Percentiles rank a stretch among this genome's conserved stretches.
phyloP scores from a whole-genome alignment of 2,797 vertebrate genomes.

The Fratercula arctica region DNA sequence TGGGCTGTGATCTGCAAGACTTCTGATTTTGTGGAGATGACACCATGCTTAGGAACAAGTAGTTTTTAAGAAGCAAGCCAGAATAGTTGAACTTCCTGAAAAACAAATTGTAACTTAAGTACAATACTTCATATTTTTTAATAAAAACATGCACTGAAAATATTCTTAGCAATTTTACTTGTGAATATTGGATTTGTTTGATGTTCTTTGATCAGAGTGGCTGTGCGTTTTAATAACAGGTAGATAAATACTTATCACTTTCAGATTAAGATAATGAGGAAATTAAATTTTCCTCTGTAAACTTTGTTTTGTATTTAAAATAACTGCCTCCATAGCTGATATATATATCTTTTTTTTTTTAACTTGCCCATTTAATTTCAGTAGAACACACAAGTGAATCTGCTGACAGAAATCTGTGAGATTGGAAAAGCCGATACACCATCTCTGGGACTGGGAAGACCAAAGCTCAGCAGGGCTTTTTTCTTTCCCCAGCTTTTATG shows the following conservation, averaged over 20 bases:
- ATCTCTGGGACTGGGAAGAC: accelerated
- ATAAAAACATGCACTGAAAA: neutral
- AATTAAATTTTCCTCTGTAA: conserved; percentile 19
- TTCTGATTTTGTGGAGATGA: neutral
- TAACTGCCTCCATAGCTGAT: neutral
- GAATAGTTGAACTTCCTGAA: neutral
- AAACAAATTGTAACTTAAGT: neutral
- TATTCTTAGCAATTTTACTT: neutral
- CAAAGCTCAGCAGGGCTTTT: neutral
- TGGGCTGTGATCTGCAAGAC: neutral
- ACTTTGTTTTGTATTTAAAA: conserved; percentile 14
- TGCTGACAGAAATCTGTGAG: neutral
- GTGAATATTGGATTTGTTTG: neutral
- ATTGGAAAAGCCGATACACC: neutral
- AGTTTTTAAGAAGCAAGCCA: neutral
- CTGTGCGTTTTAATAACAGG: conserved; percentile 16
- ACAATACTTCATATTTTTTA: neutral
- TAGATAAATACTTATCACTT: neutral
- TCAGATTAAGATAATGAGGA: conserved; percentile 25
- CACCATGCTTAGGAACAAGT: neutral
- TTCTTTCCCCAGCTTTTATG: neutral
- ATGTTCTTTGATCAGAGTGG: neutral
- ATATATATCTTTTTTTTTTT: neutral
- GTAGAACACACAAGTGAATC: neutral
- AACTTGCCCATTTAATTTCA: neutral